Conservation (phyloP, 2,888 invertebrate genomes). For the Synergus umbraculus region DNA sequence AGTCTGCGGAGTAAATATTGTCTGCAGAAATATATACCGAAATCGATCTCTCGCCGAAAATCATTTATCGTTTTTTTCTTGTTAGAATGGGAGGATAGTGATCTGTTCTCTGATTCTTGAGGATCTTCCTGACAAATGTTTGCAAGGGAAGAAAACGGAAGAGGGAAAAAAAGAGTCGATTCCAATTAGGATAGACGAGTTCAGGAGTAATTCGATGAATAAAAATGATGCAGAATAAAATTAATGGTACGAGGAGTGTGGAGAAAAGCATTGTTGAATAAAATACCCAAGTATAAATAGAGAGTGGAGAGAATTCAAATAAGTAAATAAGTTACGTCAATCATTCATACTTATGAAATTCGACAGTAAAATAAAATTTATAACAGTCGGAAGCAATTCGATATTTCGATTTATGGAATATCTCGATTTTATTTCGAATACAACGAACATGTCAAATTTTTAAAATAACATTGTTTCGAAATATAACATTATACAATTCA, state of each 20-base stretch:
- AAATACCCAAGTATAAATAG: not conserved
- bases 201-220: conserved; percentile 22
- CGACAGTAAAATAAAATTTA: not conserved
- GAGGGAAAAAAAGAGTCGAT: not conserved
- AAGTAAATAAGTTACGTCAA: too few relatives aligned
- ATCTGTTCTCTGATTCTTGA: conserved; percentile 4
- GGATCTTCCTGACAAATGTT: conserved; percentile 27
- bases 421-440: not conserved
- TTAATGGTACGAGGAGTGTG: conserved; percentile 2
- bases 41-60: conserved; percentile 34
- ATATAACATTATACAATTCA: not conserved
- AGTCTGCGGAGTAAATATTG: conserved; percentile 37
- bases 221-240: conserved; percentile 28
- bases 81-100: not conserved
- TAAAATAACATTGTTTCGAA: not conserved
- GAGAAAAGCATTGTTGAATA: conserved; percentile 17
- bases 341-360: not conserved
- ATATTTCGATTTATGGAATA: not conserved
- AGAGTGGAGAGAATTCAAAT: conserved; percentile 31
- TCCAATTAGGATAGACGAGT: conserved; percentile 27
- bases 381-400: not conserved
- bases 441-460: not conserved
- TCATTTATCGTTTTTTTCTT: conserved; percentile 41
- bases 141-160: not conserved
- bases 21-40: conserved; percentile 19